Base-by-base conservation (phyloP, 2,888 invertebrate species). In the Ectemnius continuus region DNA sequence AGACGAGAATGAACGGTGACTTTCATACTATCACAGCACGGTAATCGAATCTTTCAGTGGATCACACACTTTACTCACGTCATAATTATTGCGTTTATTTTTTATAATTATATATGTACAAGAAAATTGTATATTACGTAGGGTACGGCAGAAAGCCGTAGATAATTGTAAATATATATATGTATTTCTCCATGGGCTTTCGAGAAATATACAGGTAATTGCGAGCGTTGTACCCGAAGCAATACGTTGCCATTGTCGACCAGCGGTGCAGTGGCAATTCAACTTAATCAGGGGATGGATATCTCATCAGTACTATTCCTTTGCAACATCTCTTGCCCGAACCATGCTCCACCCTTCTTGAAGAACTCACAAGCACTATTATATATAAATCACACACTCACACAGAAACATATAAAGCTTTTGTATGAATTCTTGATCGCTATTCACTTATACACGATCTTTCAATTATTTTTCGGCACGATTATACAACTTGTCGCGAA, bases 21-120 rank as follows among this genome's bases (percentile, higher is more conserved):
- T 77, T 63, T 75, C 76, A 56, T 57, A 76, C 67, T 52, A 36
- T 36, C 36, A 23, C 23, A 36, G 36, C 45, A 61, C 63, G 63
- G 66, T 70, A 71, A 76, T 64, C 63, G 76, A 52, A 52, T 72
- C 75, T 83, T 83, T 81, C 74, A 70, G 62, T 47, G 70, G 61
- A 83, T 83, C 57, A 36, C 36, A 75, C 68, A 80, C 70, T 81
- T 79, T 76, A 79, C 61, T 78, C 82, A 84, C 73, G 78, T 76
- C 66, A 70, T 73, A 78, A 77, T 64, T 67, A 80, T 82, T 82
- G 77, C 80, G 76, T 82, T 82, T 85, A 84, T 81, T 83, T 84
- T 80, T 80, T 84, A 80, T 83, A 84, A 82, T 78, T 81, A 80
- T 79, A 85, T 73, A 84, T 79, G 74, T 67, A 78, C 67, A 71